Base-by-base conservation (phyloP, 1,140 invertebrate species). In the Chionoecetes opilio region DNA sequence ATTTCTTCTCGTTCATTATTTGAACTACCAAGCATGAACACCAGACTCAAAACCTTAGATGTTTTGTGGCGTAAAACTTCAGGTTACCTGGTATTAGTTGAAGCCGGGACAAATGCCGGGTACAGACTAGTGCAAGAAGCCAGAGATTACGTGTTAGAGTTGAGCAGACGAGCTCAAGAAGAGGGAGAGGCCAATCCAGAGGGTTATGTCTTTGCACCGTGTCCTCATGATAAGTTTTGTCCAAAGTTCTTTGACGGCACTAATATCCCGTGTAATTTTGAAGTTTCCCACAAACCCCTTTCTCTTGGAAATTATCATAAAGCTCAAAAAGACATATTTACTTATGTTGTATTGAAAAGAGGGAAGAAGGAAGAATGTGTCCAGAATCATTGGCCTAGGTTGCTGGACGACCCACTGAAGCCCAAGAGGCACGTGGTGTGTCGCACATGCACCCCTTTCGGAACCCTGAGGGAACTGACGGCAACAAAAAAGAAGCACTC, bases 41-140 rank as follows among this genome's bases (percentile, higher is more conserved):
- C 97, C 53, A 97, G 99, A 91, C 96, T 99, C 31, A 97, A 98
- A 96, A 97, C 97, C 0, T 97, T 99, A 94, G 97, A 98, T 31
- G 98, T 98, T 96, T 97, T 99, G 26, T 99, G 99, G 99, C 98
- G 98, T 82, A 99, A 99, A 97, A 99, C 94, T 82, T 53, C 90
- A 53, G 97, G 98, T 26, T 99, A 98, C 97, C 97, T 99, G 96
- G 97, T 99, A 53, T 97, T 99, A 75, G 97, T 99, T 21, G 99
- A 99, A 97, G 97, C 98, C 96, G 99, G 99, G 8, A 98, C 98
- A 0, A 98, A 98, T 96, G 98, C 98, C 82, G 99, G 99, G 9
- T 99, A 98, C 95, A 91, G 89, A 31, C 82, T 97, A n/a, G 96
- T 97, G 26, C 31, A 97, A 87, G 97, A 97, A 96, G 97, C 97